phyloP scores from a whole-genome alignment of 2,888 invertebrate genomes.

The Acrobasis repandana region DNA sequence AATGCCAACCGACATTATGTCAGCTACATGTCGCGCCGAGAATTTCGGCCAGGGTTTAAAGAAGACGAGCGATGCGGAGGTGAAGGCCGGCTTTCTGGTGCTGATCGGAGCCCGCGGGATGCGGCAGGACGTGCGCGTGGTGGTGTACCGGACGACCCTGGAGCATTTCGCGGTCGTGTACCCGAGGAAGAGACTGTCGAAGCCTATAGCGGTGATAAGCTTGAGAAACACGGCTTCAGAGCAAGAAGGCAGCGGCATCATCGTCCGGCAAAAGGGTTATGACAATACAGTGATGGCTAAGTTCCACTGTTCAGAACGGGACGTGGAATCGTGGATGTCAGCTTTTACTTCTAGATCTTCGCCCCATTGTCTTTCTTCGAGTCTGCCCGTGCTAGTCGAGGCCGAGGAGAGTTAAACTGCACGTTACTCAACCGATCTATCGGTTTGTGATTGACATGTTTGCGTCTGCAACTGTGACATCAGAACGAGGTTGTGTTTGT shows the following conservation, averaged over 20 bases:
- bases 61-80: conserved; percentile 75
- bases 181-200: conserved; percentile 84
- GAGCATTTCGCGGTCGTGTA: conserved; percentile 86
- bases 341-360: conserved; percentile 80
- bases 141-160: conserved; percentile 84
- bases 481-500: conserved; percentile 64
- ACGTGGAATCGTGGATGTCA: conserved; percentile 83
- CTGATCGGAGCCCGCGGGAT: conserved; percentile 82
- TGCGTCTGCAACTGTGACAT: conserved; percentile 40
- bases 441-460: conserved; percentile 48
- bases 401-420: conserved; percentile 77
- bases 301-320: conserved; percentile 82
- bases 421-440: conserved; percentile 40
- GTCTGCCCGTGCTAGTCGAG: conserved; percentile 84
- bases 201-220: conserved; percentile 84
- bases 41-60: conserved; percentile 63
- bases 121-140: conserved; percentile 84
- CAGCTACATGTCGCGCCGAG: conserved; percentile 53
- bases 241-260: conserved; percentile 78
- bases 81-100: conserved; percentile 85
- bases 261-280: conserved; percentile 84
- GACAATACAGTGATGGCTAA: conserved; percentile 84
- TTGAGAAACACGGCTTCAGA: conserved; percentile 84
- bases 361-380: conserved; percentile 71
- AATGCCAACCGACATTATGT: conserved; percentile 70